Conservation (phyloP, 2,113 vertebrate species). For the Trogon melanurus region DNA sequence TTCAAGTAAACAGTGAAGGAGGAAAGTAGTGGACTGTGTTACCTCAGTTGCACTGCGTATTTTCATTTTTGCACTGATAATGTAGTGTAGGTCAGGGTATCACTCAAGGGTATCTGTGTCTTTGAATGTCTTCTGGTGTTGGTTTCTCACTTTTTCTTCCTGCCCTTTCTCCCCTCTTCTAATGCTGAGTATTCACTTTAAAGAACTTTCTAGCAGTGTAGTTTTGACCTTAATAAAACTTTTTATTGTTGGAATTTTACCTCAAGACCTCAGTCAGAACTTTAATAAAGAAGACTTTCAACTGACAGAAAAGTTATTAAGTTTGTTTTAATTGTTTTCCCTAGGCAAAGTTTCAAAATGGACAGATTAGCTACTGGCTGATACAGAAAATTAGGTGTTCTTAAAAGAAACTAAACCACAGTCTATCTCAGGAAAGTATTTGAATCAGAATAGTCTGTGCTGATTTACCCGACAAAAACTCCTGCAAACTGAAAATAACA, state of each 20-base stretch:
- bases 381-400: not conserved
- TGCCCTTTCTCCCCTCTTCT: not conserved
- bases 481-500: not conserved
- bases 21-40: not conserved
- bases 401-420: not conserved
- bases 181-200: not conserved
- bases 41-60: not conserved
- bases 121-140: not conserved
- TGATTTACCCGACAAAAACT: not conserved
- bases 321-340: slow-evolving; percentile 11
- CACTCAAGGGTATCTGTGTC: not conserved
- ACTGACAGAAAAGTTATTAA: not conserved
- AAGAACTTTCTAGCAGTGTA: not conserved
- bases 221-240: not conserved
- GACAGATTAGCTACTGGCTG: not conserved
- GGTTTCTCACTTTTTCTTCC: not conserved
- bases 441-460: not conserved
- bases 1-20: not conserved
- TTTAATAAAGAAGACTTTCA: not conserved
- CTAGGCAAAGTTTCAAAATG: not conserved
- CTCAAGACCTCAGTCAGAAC: not conserved
- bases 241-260: not conserved
- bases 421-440: not conserved
- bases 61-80: not conserved
- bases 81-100: not conserved